Percentiles rank a stretch among this genome's conserved stretches.
These are phyloP conservation scores for Gymnothorax reevesii DNA, from an alignment of 2,797 vertebrate genomes.

Conservation along the genomic window DNA sequence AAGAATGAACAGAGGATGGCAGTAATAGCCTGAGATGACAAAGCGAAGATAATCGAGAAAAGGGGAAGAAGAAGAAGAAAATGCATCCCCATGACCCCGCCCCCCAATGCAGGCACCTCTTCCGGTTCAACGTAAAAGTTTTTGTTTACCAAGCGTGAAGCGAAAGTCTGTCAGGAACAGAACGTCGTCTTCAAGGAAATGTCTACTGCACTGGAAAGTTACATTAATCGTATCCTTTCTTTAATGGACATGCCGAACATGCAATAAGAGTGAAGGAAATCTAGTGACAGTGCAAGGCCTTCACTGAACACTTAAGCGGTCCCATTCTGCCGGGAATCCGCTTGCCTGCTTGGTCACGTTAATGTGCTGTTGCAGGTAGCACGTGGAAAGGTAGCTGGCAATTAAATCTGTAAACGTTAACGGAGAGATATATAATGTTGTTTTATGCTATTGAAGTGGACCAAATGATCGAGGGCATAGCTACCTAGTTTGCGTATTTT, in stretches of 20 bases:
- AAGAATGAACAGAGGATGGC: too few species aligned
- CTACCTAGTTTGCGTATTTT: not conserved
- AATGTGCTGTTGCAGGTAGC: not conserved
- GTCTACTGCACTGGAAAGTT: slow-evolving; percentile 91
- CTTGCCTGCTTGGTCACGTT: not conserved
- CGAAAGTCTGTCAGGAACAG: not conserved
- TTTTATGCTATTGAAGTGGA: not conserved
- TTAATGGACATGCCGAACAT: not conserved
- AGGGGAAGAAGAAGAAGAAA: not conserved
- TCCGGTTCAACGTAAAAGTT: not conserved
- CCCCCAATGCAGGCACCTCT: not conserved
- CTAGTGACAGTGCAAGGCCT: not conserved
- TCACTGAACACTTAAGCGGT: not conserved
- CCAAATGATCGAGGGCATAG: not conserved
- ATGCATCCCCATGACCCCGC: too few species aligned
- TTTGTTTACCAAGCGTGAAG: not conserved
- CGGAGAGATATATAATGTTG: too few species aligned
- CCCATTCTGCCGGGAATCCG: not conserved
- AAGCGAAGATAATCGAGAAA: not conserved
- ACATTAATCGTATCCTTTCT: slow-evolving; percentile 93
- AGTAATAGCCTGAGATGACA: not conserved
- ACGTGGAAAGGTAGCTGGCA: not conserved
- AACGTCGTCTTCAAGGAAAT: slow-evolving; percentile 57
- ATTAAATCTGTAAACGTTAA: not conserved
- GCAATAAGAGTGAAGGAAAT: not conserved